These are phyloP conservation scores for Ophioninae sp. DNA, from an alignment of 2,888 invertebrate genomes.

Conservation along the genomic window DNA sequence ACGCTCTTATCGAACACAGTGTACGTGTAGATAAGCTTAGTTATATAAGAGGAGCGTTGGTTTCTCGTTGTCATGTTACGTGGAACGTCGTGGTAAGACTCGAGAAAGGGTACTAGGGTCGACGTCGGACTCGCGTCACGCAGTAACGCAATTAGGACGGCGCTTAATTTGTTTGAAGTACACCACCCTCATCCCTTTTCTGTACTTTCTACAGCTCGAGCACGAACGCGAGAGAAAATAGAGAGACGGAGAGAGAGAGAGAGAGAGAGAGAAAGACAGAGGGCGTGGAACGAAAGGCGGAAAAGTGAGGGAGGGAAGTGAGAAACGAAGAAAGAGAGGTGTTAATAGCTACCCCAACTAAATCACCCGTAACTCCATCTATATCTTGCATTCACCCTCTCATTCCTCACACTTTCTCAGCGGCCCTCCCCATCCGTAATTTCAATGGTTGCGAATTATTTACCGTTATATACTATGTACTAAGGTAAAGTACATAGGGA, in stretches of 20 bases:
- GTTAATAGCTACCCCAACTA: conserved; percentile 77
- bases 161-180: conserved; percentile 80
- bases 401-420: conserved; percentile 28
- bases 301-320: background rate
- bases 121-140: conserved; percentile 62
- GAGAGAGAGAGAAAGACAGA: conserved; percentile 18
- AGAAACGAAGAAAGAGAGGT: conserved; percentile 69
- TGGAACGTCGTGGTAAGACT: conserved; percentile 26
- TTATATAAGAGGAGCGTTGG: background rate
- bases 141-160: conserved; percentile 78
- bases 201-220: conserved; percentile 41
- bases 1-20: background rate
- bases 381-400: conserved; percentile 48
- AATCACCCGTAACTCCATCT: conserved; percentile 54
- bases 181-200: conserved; percentile 65
- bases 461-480: background rate
- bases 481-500: background rate
- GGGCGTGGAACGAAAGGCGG: background rate
- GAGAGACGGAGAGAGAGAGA: conserved; percentile 19
- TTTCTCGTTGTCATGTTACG: conserved; percentile 9
- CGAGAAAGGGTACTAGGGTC: background rate
- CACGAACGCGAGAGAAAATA: conserved; percentile 27
- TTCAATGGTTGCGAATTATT: conserved; percentile 24
- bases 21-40: background rate
- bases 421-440: conserved; percentile 34